These are phyloP conservation scores for Drosophila parthenogenetica DNA, from an alignment of 2,888 invertebrate genomes.

Conservation along the genomic window DNA sequence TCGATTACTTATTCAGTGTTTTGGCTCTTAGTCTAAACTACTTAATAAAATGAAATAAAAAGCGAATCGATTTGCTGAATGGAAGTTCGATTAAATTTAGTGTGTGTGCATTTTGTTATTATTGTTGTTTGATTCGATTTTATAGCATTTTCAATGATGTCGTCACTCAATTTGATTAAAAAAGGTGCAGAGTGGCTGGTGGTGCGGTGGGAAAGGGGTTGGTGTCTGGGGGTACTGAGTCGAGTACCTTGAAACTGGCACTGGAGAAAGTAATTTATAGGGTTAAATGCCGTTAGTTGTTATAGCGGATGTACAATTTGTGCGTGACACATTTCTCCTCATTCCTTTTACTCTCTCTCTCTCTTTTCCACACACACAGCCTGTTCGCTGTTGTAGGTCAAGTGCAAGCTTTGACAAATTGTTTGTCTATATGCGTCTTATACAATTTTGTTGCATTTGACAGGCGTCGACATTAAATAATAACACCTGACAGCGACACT, in stretches of 20 bases:
- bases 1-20: no score
- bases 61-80: constrained; percentile 6
- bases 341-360: background rate
- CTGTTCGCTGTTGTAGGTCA: constrained; percentile 58
- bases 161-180: constrained; percentile 57
- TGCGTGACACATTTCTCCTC: background rate
- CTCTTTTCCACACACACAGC: background rate
- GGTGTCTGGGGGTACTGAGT: background rate
- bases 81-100: constrained; percentile 13
- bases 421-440: constrained; percentile 51
- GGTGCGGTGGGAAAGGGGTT: background rate
- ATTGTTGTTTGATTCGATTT: background rate
- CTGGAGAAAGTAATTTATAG: constrained; percentile 16
- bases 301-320: background rate
- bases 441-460: constrained; percentile 66
- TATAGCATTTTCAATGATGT: constrained; percentile 16
- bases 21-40: background rate
- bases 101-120: constrained; percentile 1
- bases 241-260: background rate
- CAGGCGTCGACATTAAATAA: constrained; percentile 72
- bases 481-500: constrained; percentile 63
- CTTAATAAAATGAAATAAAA: no score
- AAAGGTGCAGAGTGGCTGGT: background rate
- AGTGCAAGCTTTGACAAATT: constrained; percentile 69
- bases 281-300: constrained; percentile 10